phyloP scores from a whole-genome alignment of 1,140 invertebrate species.

The Drosophila tsacasi region DNA sequence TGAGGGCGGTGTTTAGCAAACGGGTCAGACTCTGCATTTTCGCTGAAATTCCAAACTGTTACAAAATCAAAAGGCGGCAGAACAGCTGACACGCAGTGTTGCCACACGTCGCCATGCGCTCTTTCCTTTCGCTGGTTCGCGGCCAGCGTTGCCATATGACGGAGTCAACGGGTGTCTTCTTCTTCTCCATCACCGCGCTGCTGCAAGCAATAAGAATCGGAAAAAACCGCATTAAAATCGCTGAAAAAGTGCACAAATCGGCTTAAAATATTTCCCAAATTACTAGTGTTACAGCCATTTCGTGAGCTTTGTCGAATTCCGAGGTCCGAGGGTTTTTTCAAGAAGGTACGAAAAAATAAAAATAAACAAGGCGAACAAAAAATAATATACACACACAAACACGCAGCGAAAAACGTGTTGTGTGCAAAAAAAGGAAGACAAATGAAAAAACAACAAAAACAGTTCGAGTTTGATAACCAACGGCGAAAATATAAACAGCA shows the following conservation, averaged over 20 bases:
- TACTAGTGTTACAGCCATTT: conserved; percentile 32
- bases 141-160: conserved; percentile 10
- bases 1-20: conserved; percentile 59
- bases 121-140: not conserved
- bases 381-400: conserved; percentile 82
- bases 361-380: conserved; percentile 80
- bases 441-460: conserved; percentile 74
- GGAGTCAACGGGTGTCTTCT: conserved; percentile 30
- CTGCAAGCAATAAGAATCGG: conserved; percentile 78
- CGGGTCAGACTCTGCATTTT: conserved; percentile 78
- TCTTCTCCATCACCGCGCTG: conserved; percentile 67
- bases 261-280: conserved; percentile 48
- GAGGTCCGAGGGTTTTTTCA: conserved; percentile 31
- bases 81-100: conserved; percentile 24
- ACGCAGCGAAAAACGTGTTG: conserved; percentile 80
- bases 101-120: conserved; percentile 9
- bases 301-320: conserved; percentile 20
- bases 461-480: conserved; percentile 70
- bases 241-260: conserved; percentile 66
- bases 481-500: conserved; percentile 62
- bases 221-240: conserved; percentile 76
- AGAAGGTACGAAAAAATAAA: conserved; percentile 76
- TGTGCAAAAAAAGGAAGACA: conserved; percentile 75
- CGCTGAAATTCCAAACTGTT: conserved; percentile 49
- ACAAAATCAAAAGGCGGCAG: conserved; percentile 50